Evolutionary conservation across 2,113 vertebrate genomes (phyloP), one percentile per base, ranked within the genome.

Genomic region (Peromyscus californicus): DNA sequence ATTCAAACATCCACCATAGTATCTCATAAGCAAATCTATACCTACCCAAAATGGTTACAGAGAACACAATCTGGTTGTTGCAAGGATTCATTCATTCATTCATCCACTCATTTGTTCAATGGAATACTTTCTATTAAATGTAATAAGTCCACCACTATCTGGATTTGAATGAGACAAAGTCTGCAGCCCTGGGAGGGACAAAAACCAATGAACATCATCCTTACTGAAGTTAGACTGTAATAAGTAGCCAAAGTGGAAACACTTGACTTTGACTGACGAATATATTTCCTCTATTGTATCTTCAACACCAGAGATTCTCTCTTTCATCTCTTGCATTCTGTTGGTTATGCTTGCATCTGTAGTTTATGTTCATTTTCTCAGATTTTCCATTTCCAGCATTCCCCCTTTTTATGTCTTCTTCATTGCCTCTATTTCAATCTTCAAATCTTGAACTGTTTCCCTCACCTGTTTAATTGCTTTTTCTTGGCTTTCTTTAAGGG

Each of bases 31-130:
- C 74, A 80, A 93, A 90, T 80, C 42, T 74, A 63, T 31, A 75
- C 21, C 9, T 91, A 91, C 54, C 89, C 33, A 94, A 91, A 89
- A 89, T 94, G 42, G 65, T 91, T 36, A 76, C 36, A 82, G 61
- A 48, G 89, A 82, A 93, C 7, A 39, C 42, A 48, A 36, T 87
- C 51, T 63, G 61, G n/a, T 83, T 83, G 79, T 45, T 59, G 12
- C 24, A 79, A 84, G 24, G 16, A 86, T 80, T 59, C 48, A 36
- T 86, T 94, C 10, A 51, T 79, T 85, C 54, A 80, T 61, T 42
- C 21, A 13, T 7, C 22, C 10, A 54, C 72, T 88, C 33, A 22
- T 83, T 82, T 57, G 51, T 51, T 87, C 79, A 91, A 76, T 39
- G 54, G 76, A 84, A 17, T 45, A 36, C 39, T 89, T 83, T 75